Evolutionary conservation across 2,113 vertebrate genomes (phyloP).

Genomic region (Polypterus bichir): DNA sequence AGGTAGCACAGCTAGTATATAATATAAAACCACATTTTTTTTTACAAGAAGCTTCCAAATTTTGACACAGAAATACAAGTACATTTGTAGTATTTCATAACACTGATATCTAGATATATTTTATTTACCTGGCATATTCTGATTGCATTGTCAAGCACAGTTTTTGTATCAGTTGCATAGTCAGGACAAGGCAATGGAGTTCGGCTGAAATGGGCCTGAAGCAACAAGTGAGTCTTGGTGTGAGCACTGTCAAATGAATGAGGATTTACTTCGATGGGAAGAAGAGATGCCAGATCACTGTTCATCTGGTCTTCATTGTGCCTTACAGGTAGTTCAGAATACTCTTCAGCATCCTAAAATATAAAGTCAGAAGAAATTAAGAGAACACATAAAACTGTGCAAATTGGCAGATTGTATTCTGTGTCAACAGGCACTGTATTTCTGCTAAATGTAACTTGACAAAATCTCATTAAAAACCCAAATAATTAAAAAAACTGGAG

Average conservation of each 20-base stretch:
- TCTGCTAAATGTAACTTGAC: slow-evolving; percentile 21
- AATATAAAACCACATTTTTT: too few species aligned
- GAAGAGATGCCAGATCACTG: slow-evolving; percentile 75
- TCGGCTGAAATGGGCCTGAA: slow-evolving; percentile 87
- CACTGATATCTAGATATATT: too few species aligned
- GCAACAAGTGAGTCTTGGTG: slow-evolving; percentile 85
- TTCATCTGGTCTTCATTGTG: slow-evolving; percentile 98
- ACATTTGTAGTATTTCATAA: too few species aligned
- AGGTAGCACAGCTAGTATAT: too few species aligned
- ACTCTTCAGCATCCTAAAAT: slow-evolving; percentile 81
- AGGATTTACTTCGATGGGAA: slow-evolving; percentile 81
- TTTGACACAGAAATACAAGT: too few species aligned
- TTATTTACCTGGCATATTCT: slow-evolving; percentile 81
- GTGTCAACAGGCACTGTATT: slow-evolving; percentile 9
- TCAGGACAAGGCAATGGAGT: slow-evolving; percentile 80
- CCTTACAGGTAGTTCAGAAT: slow-evolving; percentile 84
- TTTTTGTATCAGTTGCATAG: slow-evolving; percentile 90
- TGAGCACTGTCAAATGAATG: slow-evolving; percentile 90
- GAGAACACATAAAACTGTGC: not conserved
- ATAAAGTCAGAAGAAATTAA: slow-evolving; percentile 10
- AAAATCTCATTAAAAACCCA: not conserved
- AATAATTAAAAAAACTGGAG: too few species aligned
- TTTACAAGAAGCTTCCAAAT: too few species aligned
- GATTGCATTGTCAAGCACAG: slow-evolving; percentile 86
- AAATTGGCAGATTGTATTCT: not conserved